Percentiles rank a stretch among this genome's conserved stretches.
Evolutionary conservation across 2,113 vertebrate species (phyloP).

Genomic region (Heterotilapia buettikoferi): DNA sequence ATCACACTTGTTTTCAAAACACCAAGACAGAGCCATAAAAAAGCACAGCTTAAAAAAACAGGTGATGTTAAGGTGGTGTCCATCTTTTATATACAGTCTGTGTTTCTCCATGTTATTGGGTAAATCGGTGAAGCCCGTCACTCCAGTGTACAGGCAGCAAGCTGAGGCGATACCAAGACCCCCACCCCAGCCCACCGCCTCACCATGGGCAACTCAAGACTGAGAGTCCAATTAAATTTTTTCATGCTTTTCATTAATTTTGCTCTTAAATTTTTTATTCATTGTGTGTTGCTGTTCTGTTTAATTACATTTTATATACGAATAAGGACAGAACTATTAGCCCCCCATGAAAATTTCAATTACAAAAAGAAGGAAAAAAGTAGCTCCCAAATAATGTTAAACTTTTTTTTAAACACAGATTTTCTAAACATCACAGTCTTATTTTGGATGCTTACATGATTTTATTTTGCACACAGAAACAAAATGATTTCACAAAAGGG

Average conservation of each 20-base stretch:
- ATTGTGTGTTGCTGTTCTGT: not conserved
- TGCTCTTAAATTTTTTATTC: no score
- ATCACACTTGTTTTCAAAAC: not conserved
- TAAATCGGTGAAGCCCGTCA: not conserved
- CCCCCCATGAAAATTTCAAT: not conserved
- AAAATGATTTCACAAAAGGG: not conserved
- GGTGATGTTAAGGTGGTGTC: not conserved
- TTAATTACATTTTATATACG: not conserved
- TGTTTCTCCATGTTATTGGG: not conserved
- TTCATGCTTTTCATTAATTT: no score
- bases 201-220: not conserved
- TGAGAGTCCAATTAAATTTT: no score
- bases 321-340: not conserved
- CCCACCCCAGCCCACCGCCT: rapidly evolving
- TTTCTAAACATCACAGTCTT: not conserved
- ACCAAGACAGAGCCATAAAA: not conserved
- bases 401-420: not conserved
- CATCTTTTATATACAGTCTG: not conserved
- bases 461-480: not conserved
- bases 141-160: not conserved
- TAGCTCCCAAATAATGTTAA: not conserved
- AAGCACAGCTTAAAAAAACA: not conserved
- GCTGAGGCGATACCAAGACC: no score
- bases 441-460: not conserved
- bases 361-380: not conserved